These are phyloP conservation scores for Notospermus geniculatus DNA, from an alignment of 1,140 invertebrate species.

Conservation along the genomic window DNA sequence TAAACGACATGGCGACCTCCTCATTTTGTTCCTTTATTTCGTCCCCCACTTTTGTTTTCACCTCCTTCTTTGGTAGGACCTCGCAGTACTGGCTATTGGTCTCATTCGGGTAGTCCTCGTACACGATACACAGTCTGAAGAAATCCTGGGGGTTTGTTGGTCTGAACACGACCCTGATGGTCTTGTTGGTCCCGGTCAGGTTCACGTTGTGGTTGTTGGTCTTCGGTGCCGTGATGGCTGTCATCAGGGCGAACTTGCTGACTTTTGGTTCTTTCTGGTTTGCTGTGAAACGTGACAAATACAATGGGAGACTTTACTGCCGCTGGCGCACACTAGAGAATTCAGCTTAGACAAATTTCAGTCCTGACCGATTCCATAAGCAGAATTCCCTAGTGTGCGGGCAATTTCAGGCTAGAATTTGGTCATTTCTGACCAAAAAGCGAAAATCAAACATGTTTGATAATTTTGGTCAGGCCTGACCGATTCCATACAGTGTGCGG, in stretches of 20 bases:
- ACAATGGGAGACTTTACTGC: neutral
- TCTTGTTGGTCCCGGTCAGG: constrained; percentile 39
- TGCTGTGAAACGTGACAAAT: neutral
- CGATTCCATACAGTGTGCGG: too few species aligned
- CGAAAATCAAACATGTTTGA: too few species aligned
- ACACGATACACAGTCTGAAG: constrained; percentile 40
- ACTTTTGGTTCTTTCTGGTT: neutral
- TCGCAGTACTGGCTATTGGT: constrained; percentile 40
- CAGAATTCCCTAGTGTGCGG: too few species aligned
- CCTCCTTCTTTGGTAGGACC: constrained; percentile 31
- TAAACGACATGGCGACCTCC: neutral
- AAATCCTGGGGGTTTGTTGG: constrained; percentile 17
- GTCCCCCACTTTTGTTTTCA: neutral
- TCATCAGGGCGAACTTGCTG: constrained; percentile 2
- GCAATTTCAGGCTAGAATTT: too few species aligned
- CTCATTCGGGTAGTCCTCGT: constrained; percentile 41
- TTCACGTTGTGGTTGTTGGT: constrained; percentile 45
- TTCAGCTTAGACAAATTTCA: too few species aligned
- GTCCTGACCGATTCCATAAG: too few species aligned
- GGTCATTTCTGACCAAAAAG: too few species aligned
- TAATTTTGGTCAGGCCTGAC: too few species aligned
- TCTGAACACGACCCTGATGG: constrained; percentile 37
- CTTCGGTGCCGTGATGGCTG: neutral
- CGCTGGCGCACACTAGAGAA: too few species aligned
- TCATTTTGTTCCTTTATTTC: constrained; percentile 28